phyloP scores from a whole-genome alignment of 2,113 vertebrate genomes.

The Aleadryas rufinucha region DNA sequence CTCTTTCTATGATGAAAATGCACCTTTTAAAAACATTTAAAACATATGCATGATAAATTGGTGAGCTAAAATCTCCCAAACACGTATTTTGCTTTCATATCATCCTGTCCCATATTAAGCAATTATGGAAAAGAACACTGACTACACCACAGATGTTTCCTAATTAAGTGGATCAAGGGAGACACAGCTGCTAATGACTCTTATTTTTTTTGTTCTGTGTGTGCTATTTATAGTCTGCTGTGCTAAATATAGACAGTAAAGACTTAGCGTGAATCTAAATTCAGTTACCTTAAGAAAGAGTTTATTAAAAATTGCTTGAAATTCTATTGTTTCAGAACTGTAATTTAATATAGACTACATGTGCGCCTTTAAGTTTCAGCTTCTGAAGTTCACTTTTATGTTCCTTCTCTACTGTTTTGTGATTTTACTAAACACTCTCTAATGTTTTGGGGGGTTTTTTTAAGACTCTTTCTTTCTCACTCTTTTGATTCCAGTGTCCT shows the following conservation, averaged over 20 bases:
- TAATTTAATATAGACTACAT: neutral
- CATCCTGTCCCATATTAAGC: neutral
- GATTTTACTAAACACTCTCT: neutral
- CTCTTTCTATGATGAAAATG: neutral
- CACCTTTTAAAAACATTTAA: neutral
- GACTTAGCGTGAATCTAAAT: neutral
- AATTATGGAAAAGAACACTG: neutral
- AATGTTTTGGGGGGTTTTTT: neutral
- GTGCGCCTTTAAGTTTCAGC: neutral
- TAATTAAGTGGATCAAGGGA: constrained; percentile 7
- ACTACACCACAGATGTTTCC: constrained; percentile 12
- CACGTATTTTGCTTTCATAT: neutral
- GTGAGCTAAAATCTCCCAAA: neutral
- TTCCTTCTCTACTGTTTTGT: neutral
- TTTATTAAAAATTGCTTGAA: neutral
- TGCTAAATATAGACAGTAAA: neutral
- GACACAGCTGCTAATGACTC: neutral
- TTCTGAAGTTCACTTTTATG: neutral
- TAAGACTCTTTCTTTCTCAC: neutral
- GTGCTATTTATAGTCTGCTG: neutral
- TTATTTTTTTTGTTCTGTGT: neutral
- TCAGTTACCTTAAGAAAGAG: neutral
- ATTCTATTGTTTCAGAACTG: neutral
- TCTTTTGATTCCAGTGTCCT: neutral
- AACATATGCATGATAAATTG: neutral